These are phyloP conservation scores for Hedychridium roseum DNA, from an alignment of 2,888 invertebrate species.

Conservation along the genomic window DNA sequence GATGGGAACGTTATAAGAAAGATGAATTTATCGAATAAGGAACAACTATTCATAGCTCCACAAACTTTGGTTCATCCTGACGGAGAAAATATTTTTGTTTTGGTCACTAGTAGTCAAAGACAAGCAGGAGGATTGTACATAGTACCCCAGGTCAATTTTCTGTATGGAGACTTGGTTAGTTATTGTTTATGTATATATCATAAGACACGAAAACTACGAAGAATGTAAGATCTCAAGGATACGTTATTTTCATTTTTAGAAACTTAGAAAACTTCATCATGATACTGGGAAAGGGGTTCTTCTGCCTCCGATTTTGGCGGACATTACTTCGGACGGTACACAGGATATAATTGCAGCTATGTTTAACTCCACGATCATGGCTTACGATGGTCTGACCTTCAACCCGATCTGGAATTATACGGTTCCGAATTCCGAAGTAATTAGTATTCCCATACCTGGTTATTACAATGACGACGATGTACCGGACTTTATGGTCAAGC, in stretches of 20 bases:
- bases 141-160: constrained; percentile 66
- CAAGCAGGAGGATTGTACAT: constrained; percentile 76
- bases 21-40: constrained; percentile 71
- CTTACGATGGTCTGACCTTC: constrained; percentile 75
- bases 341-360: constrained; percentile 78
- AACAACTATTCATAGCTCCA: constrained; percentile 78
- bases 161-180: constrained; percentile 65
- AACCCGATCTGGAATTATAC: constrained; percentile 78
- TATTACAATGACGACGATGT: constrained; percentile 80
- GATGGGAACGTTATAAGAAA: constrained; percentile 72
- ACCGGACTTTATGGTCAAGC: constrained; percentile 82
- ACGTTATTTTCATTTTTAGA: constrained; percentile 49
- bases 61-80: constrained; percentile 71
- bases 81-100: constrained; percentile 72
- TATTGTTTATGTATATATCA: constrained; percentile 4
- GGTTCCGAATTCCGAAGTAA: constrained; percentile 73
- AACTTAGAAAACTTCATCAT: constrained; percentile 68
- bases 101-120: constrained; percentile 79
- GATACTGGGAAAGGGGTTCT: constrained; percentile 74
- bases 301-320: constrained; percentile 73
- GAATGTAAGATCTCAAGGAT: constrained; percentile 3
- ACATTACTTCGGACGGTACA: constrained; percentile 75
- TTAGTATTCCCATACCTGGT: constrained; percentile 80
- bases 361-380: constrained; percentile 76
- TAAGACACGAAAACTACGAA: too few species aligned